Conservation (phyloP, 2,888 invertebrate species). For the Galeopsomyia nigrocyanea region DNA sequence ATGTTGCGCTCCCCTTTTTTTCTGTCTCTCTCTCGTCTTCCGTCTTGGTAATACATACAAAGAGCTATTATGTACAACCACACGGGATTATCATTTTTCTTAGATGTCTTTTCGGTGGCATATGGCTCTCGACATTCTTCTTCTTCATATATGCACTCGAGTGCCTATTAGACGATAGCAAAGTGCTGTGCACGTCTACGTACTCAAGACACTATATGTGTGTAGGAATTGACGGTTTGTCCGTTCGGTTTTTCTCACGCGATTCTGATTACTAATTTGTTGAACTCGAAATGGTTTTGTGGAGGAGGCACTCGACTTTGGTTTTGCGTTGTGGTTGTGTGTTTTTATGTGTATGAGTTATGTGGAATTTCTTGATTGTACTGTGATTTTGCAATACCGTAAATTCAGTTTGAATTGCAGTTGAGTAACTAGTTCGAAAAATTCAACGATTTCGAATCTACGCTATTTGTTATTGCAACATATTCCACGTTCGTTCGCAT, state of each 20-base stretch:
- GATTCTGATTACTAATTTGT: background rate
- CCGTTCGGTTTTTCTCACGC: background rate
- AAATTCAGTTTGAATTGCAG: too few relatives aligned
- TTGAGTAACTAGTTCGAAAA: too few relatives aligned
- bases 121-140: conserved; percentile 25
- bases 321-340: too few relatives aligned
- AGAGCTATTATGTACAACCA: conserved; percentile 1
- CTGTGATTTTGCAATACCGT: too few relatives aligned
- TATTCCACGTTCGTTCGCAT: too few relatives aligned
- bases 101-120: conserved; percentile 10
- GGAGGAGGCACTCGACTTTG: background rate
- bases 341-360: too few relatives aligned
- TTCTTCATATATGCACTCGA: background rate
- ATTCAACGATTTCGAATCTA: too few relatives aligned
- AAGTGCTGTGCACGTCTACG: background rate
- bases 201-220: conserved; percentile 6
- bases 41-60: background rate
- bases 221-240: background rate
- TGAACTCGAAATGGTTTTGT: background rate
- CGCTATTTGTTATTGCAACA: too few relatives aligned
- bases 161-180: background rate
- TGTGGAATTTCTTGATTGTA: too few relatives aligned
- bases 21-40: too few relatives aligned
- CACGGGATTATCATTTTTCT: conserved; percentile 32
- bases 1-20: background rate